Conservation (phyloP, 2,797 vertebrate species). For the Poeciliopsis infans region DNA sequence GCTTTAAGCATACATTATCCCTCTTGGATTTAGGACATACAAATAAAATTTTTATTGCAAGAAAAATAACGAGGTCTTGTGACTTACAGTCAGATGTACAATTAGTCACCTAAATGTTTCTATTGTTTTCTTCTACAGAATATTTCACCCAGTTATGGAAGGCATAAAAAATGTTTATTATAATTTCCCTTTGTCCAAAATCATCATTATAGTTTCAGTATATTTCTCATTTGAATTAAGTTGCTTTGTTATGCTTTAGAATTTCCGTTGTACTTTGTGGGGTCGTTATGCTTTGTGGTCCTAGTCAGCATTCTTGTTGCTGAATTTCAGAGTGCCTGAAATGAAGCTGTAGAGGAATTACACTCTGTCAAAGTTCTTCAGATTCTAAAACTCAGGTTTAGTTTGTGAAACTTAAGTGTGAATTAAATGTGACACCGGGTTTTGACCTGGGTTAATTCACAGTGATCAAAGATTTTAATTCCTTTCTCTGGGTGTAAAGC, state of each 20-base stretch:
- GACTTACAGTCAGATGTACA: slow-evolving; percentile 26
- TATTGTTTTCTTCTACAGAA: background rate
- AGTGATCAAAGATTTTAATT: background rate
- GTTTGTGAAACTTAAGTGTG: background rate
- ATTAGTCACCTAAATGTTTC: slow-evolving; percentile 28
- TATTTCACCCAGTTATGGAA: background rate
- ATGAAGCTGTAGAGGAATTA: background rate
- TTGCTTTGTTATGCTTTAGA: background rate
- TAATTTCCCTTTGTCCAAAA: background rate
- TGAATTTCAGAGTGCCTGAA: background rate
- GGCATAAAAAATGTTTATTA: background rate
- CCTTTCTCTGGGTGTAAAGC: background rate
- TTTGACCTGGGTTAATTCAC: background rate
- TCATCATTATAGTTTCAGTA: background rate
- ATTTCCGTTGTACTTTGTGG: background rate
- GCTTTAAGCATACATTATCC: slow-evolving; percentile 49
- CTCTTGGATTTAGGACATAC: slow-evolving; percentile 52
- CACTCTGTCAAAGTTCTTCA: background rate
- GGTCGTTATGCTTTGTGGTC: background rate
- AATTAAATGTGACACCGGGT: background rate
- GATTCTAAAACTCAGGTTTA: background rate
- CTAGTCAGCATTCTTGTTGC: background rate
- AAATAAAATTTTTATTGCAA: slow-evolving; percentile 46
- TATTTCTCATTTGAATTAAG: background rate
- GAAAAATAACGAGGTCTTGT: slow-evolving; percentile 42